Conservation (phyloP, 2,113 vertebrate genomes). For the Conger conger region DNA sequence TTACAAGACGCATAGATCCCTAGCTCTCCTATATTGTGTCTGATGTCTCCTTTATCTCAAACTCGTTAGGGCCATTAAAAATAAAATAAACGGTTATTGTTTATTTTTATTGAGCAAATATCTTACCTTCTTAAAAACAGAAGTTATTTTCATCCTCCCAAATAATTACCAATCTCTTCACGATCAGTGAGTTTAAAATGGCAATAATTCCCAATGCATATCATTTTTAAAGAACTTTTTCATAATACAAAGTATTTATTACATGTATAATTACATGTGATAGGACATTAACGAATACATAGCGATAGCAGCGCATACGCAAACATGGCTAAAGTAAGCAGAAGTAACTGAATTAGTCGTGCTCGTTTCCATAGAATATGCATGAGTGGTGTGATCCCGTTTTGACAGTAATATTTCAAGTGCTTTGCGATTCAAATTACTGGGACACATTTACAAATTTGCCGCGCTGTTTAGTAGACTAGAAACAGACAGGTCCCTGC, state of each 20-base stretch:
- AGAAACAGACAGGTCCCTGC: background rate
- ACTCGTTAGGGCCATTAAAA: too few relatives aligned
- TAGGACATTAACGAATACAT: background rate
- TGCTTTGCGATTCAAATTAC: background rate
- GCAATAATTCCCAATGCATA: too few relatives aligned
- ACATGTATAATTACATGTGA: background rate
- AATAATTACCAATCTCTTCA: background rate
- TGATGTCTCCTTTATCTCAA: too few relatives aligned
- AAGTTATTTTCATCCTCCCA: background rate
- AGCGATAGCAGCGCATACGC: too few relatives aligned
- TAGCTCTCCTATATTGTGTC: too few relatives aligned
- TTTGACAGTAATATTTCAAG: background rate
- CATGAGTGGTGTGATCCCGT: background rate
- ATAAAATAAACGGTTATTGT: too few relatives aligned
- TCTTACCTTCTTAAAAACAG: background rate
- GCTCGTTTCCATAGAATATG: too few relatives aligned
- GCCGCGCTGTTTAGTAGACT: too few relatives aligned
- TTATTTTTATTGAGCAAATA: too few relatives aligned
- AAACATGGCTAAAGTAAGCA: background rate
- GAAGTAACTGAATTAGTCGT: background rate
- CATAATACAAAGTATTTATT: background rate
- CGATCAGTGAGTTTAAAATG: background rate
- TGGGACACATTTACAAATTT: background rate
- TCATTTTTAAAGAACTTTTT: too few relatives aligned
- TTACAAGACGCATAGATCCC: background rate